A percentile compares a stretch with the other conserved stretches of the same genome.
These are phyloP conservation scores for Palythoa caribaeorum DNA, from an alignment of 92 coral and sea anemone species.

Conservation along the genomic window DNA sequence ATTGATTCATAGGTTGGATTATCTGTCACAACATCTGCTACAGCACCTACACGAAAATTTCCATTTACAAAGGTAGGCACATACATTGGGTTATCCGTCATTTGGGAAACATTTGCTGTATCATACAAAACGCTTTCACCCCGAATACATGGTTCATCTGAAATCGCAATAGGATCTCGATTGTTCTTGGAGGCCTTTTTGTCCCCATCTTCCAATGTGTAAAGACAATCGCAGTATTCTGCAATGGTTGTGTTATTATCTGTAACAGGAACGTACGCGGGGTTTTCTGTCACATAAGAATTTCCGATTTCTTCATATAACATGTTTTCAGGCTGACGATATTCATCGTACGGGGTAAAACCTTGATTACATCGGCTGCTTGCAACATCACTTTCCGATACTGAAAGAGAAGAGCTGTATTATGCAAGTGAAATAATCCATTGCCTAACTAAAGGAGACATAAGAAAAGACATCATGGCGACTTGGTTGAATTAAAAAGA, in stretches of 20 bases:
- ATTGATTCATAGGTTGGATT: too few relatives aligned
- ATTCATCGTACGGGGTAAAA: too few relatives aligned
- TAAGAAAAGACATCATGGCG: too few relatives aligned
- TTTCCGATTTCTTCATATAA: neutral
- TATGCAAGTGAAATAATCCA: too few relatives aligned
- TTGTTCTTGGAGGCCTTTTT: neutral
- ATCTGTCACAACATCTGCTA: too few relatives aligned
- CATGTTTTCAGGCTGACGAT: too few relatives aligned
- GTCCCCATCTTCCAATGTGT: neutral
- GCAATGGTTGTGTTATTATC: neutral
- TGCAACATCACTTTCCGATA: too few relatives aligned
- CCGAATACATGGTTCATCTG: neutral
- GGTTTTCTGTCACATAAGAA: neutral
- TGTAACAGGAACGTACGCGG: neutral
- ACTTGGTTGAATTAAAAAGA: too few relatives aligned
- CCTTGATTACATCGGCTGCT: too few relatives aligned
- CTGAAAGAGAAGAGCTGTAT: too few relatives aligned
- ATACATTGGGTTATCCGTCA: neutral
- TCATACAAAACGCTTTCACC: neutral
- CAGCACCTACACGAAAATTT: neutral
- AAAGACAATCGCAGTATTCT: neutral
- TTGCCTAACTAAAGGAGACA: too few relatives aligned
- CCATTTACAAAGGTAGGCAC: neutral
- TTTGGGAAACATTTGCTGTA: neutral
- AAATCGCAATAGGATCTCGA: neutral